A percentile compares a stretch with the other conserved stretches of the same genome.
These are phyloP conservation scores for Semicossyphus pulcher DNA, from an alignment of 2,113 vertebrate genomes.

Conservation along the genomic window DNA sequence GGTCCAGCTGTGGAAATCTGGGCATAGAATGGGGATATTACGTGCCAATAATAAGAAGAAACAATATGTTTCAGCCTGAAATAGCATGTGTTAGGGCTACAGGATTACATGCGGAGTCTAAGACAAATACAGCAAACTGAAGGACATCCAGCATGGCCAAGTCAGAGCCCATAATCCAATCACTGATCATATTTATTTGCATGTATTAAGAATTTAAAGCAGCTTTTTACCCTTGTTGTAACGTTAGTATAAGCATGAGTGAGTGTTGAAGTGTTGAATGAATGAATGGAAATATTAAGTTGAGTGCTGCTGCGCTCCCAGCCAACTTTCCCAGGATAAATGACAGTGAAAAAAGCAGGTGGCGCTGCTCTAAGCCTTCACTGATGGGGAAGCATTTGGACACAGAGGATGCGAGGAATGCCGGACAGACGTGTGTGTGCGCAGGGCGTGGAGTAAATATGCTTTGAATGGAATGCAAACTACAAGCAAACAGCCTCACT, in stretches of 20 bases:
- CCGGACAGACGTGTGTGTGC: slow-evolving; percentile 36
- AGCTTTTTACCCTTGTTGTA: neutral
- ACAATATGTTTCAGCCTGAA: slow-evolving; percentile 29
- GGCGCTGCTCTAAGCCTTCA: slow-evolving; percentile 52
- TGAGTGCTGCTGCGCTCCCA: slow-evolving; percentile 10
- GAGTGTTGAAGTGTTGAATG: no score
- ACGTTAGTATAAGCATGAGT: no score
- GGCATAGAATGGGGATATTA: neutral
- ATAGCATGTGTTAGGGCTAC: slow-evolving; percentile 1
- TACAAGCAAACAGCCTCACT: slow-evolving; percentile 38
- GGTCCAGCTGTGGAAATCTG: slow-evolving; percentile 23
- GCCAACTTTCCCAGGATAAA: slow-evolving; percentile 32
- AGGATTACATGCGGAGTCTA: neutral
- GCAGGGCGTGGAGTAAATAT: slow-evolving; percentile 66
- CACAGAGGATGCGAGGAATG: slow-evolving; percentile 63
- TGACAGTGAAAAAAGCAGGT: slow-evolving; percentile 64
- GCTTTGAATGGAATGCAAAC: slow-evolving; percentile 61
- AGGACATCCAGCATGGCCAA: neutral
- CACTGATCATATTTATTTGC: neutral
- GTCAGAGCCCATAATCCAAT: neutral
- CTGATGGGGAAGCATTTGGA: slow-evolving; percentile 52
- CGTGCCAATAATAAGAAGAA: slow-evolving; percentile 18
- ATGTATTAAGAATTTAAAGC: neutral
- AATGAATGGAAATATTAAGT: neutral
- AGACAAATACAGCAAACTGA: neutral